A percentile compares a stretch with the other conserved stretches of the same genome.
Evolutionary conservation across 2,888 invertebrate genomes (phyloP).

Genomic region (Chesias legatella): DNA sequence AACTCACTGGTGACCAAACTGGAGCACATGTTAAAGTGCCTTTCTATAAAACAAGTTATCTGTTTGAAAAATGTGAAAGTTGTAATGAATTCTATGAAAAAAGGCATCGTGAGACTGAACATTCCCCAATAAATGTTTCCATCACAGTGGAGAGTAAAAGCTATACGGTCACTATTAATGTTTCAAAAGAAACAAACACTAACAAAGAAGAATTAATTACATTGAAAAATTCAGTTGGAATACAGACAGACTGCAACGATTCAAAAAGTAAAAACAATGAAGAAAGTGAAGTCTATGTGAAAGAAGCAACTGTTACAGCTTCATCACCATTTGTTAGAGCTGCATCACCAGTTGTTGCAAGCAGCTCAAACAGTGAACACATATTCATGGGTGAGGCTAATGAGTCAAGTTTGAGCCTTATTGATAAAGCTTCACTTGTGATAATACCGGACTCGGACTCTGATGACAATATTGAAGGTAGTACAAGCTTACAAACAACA

Average conservation of each 20-base stretch:
- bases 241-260: constrained; percentile 47
- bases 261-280: constrained; percentile 1
- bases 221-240: constrained; percentile 34
- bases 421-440: constrained; percentile 27
- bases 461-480: constrained; percentile 41
- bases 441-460: constrained; percentile 60
- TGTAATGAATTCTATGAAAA: constrained; percentile 27
- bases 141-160: constrained; percentile 47
- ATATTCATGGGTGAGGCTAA: constrained; percentile 21
- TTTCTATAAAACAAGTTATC: constrained; percentile 52
- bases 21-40: constrained; percentile 39
- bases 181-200: constrained; percentile 34
- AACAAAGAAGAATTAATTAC: constrained; percentile 21
- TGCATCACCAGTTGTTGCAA: constrained; percentile 1
- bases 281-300: constrained; percentile 13
- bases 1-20: constrained; percentile 1
- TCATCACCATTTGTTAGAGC: background rate
- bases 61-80: constrained; percentile 42
- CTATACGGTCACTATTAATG: constrained; percentile 45
- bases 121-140: constrained; percentile 37
- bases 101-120: background rate
- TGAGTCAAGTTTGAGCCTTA: background rate
- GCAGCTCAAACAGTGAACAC: constrained; percentile 30
- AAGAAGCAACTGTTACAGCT: background rate
- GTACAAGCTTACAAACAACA: constrained; percentile 43